Conservation (phyloP, 1,140 invertebrate species). For the Zaprionus tsacasi region DNA sequence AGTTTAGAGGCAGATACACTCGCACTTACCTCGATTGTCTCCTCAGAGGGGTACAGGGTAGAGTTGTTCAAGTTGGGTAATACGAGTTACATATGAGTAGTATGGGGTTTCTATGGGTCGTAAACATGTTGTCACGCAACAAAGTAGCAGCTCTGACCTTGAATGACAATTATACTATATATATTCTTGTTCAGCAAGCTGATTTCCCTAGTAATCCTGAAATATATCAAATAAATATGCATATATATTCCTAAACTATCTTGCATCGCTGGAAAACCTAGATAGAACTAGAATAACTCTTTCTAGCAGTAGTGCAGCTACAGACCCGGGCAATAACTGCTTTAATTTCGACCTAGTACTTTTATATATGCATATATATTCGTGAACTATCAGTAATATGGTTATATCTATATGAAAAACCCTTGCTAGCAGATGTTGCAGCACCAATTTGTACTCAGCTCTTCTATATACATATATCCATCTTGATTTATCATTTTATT, state of each 20-base stretch:
- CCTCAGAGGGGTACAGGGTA: too few relatives aligned
- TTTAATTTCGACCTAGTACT: not conserved
- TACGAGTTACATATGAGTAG: not conserved
- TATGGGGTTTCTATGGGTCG: too few relatives aligned
- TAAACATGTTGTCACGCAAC: not conserved
- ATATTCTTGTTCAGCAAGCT: too few relatives aligned
- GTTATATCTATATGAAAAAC: too few relatives aligned
- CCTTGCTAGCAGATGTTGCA: too few relatives aligned
- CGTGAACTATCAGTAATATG: not conserved
- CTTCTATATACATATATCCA: too few relatives aligned
- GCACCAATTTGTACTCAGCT: too few relatives aligned
- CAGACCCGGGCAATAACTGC: not conserved
- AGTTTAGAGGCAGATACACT: not conserved
- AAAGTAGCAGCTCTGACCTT: not conserved
- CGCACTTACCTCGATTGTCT: not conserved
- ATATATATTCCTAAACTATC: not conserved
- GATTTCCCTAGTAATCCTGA: too few relatives aligned
- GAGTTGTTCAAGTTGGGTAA: not conserved
- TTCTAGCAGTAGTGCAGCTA: too few relatives aligned
- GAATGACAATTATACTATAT: not conserved
- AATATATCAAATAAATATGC: not conserved
- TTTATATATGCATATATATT: not conserved
- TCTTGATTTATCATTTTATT: too few relatives aligned
- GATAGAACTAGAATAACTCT: too few relatives aligned
- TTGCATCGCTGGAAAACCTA: not conserved